phyloP scores from a whole-genome alignment of 2,113 vertebrate species.

The Psephotus haematonotus region DNA sequence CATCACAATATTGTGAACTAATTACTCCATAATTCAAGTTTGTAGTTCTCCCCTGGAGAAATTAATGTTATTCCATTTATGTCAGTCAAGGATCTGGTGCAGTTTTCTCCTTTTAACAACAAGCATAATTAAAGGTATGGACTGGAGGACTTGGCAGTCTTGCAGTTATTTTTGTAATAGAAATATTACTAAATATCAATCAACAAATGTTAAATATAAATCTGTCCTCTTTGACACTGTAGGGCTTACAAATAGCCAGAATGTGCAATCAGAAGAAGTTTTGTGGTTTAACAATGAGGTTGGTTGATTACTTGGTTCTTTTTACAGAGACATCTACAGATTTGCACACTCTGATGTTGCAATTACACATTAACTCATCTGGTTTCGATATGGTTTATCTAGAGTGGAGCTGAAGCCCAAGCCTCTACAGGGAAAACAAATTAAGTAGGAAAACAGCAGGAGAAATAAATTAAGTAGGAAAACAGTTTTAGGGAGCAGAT shows the following conservation, averaged over 20 bases:
- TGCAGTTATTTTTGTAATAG: not conserved
- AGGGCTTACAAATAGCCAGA: not conserved
- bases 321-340: not conserved
- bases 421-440: not conserved
- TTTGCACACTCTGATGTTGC: not conserved
- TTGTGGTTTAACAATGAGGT: accelerated
- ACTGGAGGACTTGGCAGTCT: not conserved
- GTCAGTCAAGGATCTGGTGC: not conserved
- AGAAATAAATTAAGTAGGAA: not conserved
- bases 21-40: not conserved
- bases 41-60: not conserved
- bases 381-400: not conserved
- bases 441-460: not conserved
- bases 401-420: not conserved
- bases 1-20: not conserved
- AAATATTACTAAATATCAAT: not conserved
- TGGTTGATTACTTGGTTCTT: not conserved
- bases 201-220: not conserved
- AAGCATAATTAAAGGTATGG: not conserved
- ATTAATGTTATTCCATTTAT: not conserved
- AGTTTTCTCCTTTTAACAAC: not conserved
- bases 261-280: not conserved
- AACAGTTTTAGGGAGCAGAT: not conserved
- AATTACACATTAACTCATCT: not conserved
- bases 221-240: not conserved